A percentile compares a stretch with the other conserved stretches of the same genome.
Conservation (phyloP, 2,113 vertebrate species). For the Paradoxurus hermaphroditus region DNA sequence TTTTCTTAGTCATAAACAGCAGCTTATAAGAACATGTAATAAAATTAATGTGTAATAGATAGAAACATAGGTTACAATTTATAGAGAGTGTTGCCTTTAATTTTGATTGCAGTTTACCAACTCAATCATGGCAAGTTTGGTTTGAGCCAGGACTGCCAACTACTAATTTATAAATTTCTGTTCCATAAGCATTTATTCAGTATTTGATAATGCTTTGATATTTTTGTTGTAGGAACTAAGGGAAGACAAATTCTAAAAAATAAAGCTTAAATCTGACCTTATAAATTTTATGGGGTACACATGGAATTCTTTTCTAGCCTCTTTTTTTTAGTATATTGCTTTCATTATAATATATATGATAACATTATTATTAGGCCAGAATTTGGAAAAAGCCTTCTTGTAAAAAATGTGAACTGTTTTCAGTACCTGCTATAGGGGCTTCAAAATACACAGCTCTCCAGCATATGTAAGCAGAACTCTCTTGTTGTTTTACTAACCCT, state of each 20-base stretch:
- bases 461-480: not conserved
- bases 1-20: not conserved
- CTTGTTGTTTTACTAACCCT: not conserved
- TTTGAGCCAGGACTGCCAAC: not conserved
- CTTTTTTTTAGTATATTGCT: not conserved
- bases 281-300: not conserved
- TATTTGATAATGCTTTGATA: conserved; percentile 22
- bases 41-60: not conserved
- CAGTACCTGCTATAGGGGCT: not conserved
- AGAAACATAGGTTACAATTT: not conserved
- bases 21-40: not conserved
- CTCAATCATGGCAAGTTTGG: not conserved
- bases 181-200: not conserved
- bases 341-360: not conserved
- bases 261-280: not conserved
- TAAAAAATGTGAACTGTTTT: conserved; percentile 32
- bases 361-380: not conserved
- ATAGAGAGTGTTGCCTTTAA: not conserved
- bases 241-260: conserved; percentile 30
- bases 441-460: conserved; percentile 29
- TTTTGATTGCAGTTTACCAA: conserved; percentile 28
- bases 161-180: not conserved
- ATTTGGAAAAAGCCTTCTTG: not conserved
- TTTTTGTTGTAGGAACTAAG: conserved; percentile 17
- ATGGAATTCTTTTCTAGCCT: conserved; percentile 11